Base-by-base conservation (phyloP, 2,888 invertebrate genomes). In the Drosophila greeni region DNA sequence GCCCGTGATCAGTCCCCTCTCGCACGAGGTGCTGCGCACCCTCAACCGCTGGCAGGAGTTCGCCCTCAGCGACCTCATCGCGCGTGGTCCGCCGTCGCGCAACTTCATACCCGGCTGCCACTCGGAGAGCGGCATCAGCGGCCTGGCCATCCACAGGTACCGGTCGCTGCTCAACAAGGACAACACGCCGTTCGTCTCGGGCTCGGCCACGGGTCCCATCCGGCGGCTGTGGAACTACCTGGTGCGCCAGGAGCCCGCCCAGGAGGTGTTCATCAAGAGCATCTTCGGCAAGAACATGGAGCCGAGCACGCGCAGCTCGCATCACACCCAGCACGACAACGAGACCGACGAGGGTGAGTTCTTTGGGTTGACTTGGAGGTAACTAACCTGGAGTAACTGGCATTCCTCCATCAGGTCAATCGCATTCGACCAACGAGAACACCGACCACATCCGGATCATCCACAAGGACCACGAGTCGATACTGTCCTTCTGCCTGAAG, bases 381-480 rank as follows among this genome's bases (percentile, higher is more conserved):
- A n/a, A n/a, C n/a, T n/a, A n/a, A n/a, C n/a, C n/a, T n/a, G n/a
- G n/a, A n/a, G n/a, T n/a, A n/a, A 36, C 4, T 8, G 11, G 1
- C 2, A 11, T 18, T 0, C 20, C 3, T 20, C 11, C 2, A 1
- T 31, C 31, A 83, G 85, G 80, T 56, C 82, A 75, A 73, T 80
- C 84, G 34, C 82, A 82, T 65, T 74, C 77, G 29, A 75, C 78
- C 18, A 82, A 70, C 68, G 86, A 86, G 68, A 84, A 90, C 69
- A 85, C 87, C 12, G 96, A 96, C 85, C 96, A 97, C 11, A 96
- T 97, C 65, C 92, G 98, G 75, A 97, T 99, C 79, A 97, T 99
- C 75, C 99, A 99, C 89, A 98, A 99, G 90, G 99, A 99, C 87
- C 98, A 98, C 89, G 99, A 99, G 89, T 96, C 97, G 59, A 98